Evolutionary conservation across 2,113 vertebrate genomes (phyloP).

Genomic region (Neomonachus schauinslandi): DNA sequence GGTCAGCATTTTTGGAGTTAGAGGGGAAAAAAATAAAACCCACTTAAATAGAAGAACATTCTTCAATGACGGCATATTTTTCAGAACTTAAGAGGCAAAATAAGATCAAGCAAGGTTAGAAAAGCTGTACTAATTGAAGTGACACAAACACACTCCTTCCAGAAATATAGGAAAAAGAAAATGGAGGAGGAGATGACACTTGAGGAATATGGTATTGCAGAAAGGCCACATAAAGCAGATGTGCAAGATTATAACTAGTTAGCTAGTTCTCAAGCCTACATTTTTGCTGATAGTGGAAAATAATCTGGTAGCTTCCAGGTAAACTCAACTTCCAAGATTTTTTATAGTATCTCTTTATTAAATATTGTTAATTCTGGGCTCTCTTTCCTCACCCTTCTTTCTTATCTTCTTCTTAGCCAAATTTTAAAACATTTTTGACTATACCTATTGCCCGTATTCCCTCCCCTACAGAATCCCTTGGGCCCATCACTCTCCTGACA

Average conservation of each 20-base stretch:
- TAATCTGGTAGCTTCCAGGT: neutral
- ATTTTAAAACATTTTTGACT: neutral
- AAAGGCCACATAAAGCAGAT: neutral
- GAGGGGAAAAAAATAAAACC: neutral
- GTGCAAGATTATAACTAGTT: neutral
- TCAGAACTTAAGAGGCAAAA: conserved; percentile 8
- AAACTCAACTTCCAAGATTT: neutral
- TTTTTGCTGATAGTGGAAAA: neutral
- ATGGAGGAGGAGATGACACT: neutral
- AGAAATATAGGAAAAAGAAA: neutral
- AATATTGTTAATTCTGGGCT: neutral
- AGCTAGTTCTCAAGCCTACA: neutral
- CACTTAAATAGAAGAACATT: neutral
- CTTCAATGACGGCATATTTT: neutral
- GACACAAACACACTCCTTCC: neutral
- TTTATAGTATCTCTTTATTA: neutral
- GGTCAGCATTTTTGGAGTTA: conserved; percentile 38
- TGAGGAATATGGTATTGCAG: neutral
- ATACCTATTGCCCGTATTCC: neutral
- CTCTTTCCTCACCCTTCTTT: neutral
- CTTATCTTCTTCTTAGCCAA: neutral
- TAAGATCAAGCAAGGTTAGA: neutral
- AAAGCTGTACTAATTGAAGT: neutral
- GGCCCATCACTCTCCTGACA: neutral
- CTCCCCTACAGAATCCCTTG: neutral